phyloP scores from a whole-genome alignment of 2,113 vertebrate species.

The Cynopterus brachyotis region DNA sequence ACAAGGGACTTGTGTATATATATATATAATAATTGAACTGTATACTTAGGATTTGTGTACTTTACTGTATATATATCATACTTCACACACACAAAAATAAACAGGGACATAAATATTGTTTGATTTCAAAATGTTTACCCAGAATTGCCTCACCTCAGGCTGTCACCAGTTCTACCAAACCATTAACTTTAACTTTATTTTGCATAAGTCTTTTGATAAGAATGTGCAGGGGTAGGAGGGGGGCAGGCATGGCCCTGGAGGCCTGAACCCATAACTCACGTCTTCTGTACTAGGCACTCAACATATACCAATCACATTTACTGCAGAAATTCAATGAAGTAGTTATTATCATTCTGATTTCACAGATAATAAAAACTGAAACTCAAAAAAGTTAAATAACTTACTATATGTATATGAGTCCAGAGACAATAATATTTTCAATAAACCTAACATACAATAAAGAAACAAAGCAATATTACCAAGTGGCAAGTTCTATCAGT shows the following conservation, averaged over 20 bases:
- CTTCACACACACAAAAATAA: constrained; percentile 7
- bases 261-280: not conserved
- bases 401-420: not conserved
- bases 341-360: not conserved
- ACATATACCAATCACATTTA: not conserved
- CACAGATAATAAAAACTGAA: not conserved
- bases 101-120: not conserved
- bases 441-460: not conserved
- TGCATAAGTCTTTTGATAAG: not conserved
- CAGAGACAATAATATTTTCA: not conserved
- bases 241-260: not conserved
- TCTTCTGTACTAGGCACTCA: not conserved
- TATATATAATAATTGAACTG: not conserved
- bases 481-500: not conserved
- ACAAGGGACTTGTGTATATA: not conserved
- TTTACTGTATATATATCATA: not conserved
- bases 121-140: not conserved
- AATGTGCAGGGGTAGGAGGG: not conserved
- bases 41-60: not conserved
- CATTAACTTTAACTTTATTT: not conserved
- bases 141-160: not conserved
- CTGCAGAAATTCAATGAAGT: not conserved
- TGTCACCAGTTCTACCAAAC: not conserved
- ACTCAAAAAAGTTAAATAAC: not conserved
- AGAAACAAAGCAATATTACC: not conserved